These are phyloP conservation scores for Anthoscopus minutus DNA, from an alignment of 2,113 vertebrate genomes.

Conservation along the genomic window DNA sequence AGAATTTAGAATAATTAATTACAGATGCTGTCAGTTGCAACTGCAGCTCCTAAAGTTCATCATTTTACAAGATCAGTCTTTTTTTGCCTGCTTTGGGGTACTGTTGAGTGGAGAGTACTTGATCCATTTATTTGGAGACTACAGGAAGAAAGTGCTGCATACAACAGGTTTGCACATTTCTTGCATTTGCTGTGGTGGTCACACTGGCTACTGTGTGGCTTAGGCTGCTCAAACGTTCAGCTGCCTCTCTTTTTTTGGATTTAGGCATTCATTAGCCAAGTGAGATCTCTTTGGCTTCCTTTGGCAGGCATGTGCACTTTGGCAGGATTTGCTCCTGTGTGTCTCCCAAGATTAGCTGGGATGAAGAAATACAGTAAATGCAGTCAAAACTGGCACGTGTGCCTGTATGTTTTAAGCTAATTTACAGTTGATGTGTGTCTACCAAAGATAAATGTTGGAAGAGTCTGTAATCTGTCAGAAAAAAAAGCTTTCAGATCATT, in stretches of 20 bases:
- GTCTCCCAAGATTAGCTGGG: not conserved
- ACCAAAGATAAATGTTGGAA: not conserved
- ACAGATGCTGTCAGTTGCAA: not conserved
- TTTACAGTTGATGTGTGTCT: not conserved
- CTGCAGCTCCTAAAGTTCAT: constrained; percentile 17
- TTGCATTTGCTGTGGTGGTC: not conserved
- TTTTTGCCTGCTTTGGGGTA: not conserved
- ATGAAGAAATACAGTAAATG: not conserved
- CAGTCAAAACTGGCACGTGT: fast-evolving
- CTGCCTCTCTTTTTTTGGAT: not conserved
- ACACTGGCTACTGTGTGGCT: not conserved
- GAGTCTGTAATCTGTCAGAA: not conserved
- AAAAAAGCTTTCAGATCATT: not conserved
- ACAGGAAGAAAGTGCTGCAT: not conserved
- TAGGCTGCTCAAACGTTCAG: not conserved
- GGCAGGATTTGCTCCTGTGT: not conserved
- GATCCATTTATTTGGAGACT: not conserved
- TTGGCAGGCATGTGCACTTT: not conserved
- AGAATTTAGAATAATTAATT: constrained; percentile 37
- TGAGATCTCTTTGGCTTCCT: not conserved
- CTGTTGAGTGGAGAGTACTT: not conserved
- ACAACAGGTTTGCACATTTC: not conserved
- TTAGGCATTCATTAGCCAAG: not conserved
- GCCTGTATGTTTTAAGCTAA: not conserved
- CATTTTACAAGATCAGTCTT: not conserved